Evolutionary conservation across 2,113 vertebrate genomes (phyloP), one percentile per base, ranked within the genome.

Genomic region (Siphamia tubifer): DNA sequence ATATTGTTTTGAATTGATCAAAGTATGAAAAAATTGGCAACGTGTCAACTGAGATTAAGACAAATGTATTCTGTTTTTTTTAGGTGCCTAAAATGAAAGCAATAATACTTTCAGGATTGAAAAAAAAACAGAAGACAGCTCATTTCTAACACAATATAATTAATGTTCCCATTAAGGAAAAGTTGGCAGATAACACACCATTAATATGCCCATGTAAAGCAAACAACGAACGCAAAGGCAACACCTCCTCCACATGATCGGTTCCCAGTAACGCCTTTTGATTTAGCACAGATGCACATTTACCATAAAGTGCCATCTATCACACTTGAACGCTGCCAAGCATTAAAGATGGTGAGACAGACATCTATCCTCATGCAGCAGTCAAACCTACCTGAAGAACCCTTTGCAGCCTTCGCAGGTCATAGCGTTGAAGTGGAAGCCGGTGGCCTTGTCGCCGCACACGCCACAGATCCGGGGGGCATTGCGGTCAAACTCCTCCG

Each of bases 401-500:
- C 97, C 97, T 87, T 99, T 99, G 93, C 97, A 99, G 84, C 97
- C 97, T 68, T 99, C 97, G 1, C 97, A 98, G 54, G 96, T 98
- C 96, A 98, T 98, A 56, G 97, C 97, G 0, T 99, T 98, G 91
- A 98, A 99, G 89, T 99, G 97, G 68, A 98, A 98, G 31, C 97
- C 97, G 0, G 96, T 96, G 81, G 97, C 97, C 60, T 94, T 93
- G 90, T 99, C 97, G 7, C 96, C 97, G 0, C 97, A 99, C 13
- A 99, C 97, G 0, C 97, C 97, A 1, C 97, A 99, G 88, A 99
- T 94, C 0, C 97, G 89, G 2, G 96, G 94, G 12, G 91, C 69
- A 2, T 94, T 96, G 62, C 94, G 88, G 82, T 99, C 96, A 1
- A 94, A 88, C 39, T 98, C 96, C 0, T 90, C 85, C 0, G 87